phyloP scores from a whole-genome alignment of 2,888 invertebrate species.

The Physocephala rufipes region DNA sequence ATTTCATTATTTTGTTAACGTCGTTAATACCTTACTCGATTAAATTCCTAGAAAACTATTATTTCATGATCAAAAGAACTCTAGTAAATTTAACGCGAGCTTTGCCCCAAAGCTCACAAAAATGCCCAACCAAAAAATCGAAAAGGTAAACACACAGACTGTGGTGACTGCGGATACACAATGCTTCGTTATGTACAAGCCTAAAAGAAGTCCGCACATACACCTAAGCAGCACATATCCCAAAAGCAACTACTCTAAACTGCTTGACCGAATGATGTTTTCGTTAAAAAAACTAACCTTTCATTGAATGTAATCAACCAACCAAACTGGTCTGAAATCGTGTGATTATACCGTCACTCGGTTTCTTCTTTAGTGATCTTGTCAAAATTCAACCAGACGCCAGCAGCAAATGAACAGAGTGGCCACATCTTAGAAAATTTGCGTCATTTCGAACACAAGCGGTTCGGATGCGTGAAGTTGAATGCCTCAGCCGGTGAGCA shows the following conservation, averaged over 20 bases:
- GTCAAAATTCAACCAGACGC: conserved; percentile 24
- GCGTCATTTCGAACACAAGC: background rate
- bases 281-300: background rate
- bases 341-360: background rate
- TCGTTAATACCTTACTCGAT: no score
- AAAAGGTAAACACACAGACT: no score
- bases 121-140: no score
- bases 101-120: no score
- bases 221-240: background rate
- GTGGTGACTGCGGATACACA: no score
- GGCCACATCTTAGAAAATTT: conserved; percentile 12
- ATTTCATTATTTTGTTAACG: no score
- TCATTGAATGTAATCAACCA: no score
- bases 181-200: no score
- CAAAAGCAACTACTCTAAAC: background rate
- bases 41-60: no score
- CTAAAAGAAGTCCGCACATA: background rate
- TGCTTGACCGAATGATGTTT: background rate
- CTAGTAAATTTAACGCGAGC: no score
- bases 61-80: no score
- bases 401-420: conserved; percentile 13
- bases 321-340: conserved; percentile 5
- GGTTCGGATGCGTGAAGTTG: background rate
- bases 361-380: conserved; percentile 20
- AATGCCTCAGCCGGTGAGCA: no score